Evolutionary conservation across 2,888 invertebrate genomes (phyloP).

Genomic region (Mechanitis messenoides): DNA sequence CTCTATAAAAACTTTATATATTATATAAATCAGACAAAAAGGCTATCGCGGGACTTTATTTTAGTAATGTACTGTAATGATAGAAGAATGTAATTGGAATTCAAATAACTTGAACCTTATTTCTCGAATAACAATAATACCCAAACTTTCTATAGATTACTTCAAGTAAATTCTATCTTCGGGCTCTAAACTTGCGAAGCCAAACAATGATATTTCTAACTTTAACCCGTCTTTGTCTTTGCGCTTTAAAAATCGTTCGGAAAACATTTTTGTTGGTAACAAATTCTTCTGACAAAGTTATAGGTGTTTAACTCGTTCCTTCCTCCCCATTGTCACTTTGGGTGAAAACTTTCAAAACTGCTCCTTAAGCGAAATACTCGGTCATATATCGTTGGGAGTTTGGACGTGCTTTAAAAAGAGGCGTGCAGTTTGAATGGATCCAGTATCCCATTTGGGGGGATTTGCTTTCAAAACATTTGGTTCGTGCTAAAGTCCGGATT

Average conservation of each 20-base stretch:
- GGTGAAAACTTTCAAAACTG: conserved; percentile 24
- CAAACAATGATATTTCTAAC: conserved; percentile 7
- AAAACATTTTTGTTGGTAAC: conserved; percentile 5
- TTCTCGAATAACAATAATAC: not conserved
- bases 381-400: conserved; percentile 24
- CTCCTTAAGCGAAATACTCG: conserved; percentile 28
- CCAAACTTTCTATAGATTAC: not conserved
- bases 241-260: conserved; percentile 5
- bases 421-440: conserved; percentile 12
- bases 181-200: not conserved
- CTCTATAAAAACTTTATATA: no score
- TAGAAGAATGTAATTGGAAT: no score
- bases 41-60: no score
- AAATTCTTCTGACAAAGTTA: not conserved
- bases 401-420: conserved; percentile 18
- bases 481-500: conserved; percentile 13
- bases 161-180: not conserved
- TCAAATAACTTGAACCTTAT: no score
- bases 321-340: conserved; percentile 24
- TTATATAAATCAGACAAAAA: no score
- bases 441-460: conserved; percentile 17
- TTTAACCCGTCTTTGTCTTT: conserved; percentile 1
- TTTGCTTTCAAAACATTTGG: conserved; percentile 13
- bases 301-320: conserved; percentile 7
- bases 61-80: no score